A percentile compares a stretch with the other conserved stretches of the same genome.
These are phyloP conservation scores for Bombyx mori DNA, from an alignment of 1,140 invertebrate genomes.

Conservation along the genomic window DNA sequence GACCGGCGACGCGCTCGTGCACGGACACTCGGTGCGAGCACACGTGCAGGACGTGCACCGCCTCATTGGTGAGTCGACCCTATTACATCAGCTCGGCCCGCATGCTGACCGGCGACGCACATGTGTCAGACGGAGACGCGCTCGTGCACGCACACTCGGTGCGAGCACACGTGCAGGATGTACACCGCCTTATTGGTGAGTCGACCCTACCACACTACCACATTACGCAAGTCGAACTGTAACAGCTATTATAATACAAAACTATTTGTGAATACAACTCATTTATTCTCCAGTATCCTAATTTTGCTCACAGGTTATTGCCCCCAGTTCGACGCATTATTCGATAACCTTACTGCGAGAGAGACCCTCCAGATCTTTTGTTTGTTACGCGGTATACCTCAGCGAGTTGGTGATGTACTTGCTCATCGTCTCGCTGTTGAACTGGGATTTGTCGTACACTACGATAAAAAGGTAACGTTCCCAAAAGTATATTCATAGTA, in stretches of 20 bases:
- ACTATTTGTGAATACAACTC: neutral
- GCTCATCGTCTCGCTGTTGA: slow-evolving; percentile 44
- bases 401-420: slow-evolving; percentile 35
- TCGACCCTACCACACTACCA: neutral
- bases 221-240: neutral
- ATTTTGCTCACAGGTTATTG: slow-evolving; percentile 74
- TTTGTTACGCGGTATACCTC: slow-evolving; percentile 77
- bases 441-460: slow-evolving; percentile 68
- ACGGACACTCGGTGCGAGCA: too few species aligned
- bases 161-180: slow-evolving; percentile 66
- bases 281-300: neutral
- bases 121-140: slow-evolving; percentile 63
- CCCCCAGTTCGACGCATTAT: slow-evolving; percentile 83
- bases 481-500: neutral
- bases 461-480: slow-evolving; percentile 67
- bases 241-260: neutral
- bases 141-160: slow-evolving; percentile 71
- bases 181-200: slow-evolving; percentile 71
- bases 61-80: slow-evolving; percentile 50
- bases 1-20: too few species aligned
- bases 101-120: slow-evolving; percentile 89
- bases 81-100: slow-evolving; percentile 80
- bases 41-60: slow-evolving; percentile 65
- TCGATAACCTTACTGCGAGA: slow-evolving; percentile 80
- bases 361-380: slow-evolving; percentile 83